These are phyloP conservation scores for Iselma pallidipennis DNA, from an alignment of 2,888 invertebrate species.

Conservation along the genomic window DNA sequence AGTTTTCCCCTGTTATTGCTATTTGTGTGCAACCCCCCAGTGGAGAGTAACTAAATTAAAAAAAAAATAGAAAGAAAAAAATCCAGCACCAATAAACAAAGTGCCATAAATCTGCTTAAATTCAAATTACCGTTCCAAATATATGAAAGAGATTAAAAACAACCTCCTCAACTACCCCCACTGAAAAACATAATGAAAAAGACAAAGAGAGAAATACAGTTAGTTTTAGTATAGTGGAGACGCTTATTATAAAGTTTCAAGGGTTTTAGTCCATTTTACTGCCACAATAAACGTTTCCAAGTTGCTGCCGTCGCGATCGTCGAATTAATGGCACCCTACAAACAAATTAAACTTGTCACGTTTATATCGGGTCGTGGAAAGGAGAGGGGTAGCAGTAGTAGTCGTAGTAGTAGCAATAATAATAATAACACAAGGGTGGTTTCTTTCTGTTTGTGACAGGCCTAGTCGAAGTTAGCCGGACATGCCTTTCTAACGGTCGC, in stretches of 20 bases:
- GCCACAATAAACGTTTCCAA: slow-evolving; percentile 46
- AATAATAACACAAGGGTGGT: not conserved
- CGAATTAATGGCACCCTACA: slow-evolving; percentile 45
- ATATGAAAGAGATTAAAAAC: not conserved
- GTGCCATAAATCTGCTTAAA: not conserved
- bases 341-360: slow-evolving; percentile 44
- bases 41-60: not conserved
- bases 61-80: not conserved
- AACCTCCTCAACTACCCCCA: not conserved
- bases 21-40: not conserved
- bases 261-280: slow-evolving; percentile 47
- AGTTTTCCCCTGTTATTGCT: no score
- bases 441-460: slow-evolving; percentile 22
- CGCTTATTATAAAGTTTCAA: slow-evolving; percentile 50
- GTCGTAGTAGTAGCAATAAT: not conserved
- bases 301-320: slow-evolving; percentile 36
- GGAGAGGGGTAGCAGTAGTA: slow-evolving; percentile 28
- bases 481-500: slow-evolving; percentile 12
- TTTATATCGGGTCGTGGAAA: slow-evolving; percentile 33
- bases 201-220: slow-evolving; percentile 14
- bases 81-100: not conserved
- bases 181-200: not conserved
- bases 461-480: slow-evolving; percentile 8
- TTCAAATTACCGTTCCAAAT: not conserved
- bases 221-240: slow-evolving; percentile 23